Evolutionary conservation across 2,113 vertebrate genomes (phyloP).

Genomic region (Podarcis muralis): DNA sequence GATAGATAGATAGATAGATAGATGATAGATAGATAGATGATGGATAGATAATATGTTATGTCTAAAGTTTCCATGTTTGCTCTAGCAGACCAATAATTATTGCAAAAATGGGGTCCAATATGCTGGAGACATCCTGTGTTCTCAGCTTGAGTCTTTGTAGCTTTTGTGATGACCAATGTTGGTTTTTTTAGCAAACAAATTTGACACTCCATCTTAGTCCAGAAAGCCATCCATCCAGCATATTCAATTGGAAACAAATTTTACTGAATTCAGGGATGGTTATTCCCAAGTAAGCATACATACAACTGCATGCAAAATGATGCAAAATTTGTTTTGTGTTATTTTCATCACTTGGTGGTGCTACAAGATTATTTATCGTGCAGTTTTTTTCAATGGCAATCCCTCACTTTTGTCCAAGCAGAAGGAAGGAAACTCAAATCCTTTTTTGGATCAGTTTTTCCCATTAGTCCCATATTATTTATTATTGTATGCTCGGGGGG

Average conservation of each 20-base stretch:
- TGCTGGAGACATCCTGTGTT: background rate
- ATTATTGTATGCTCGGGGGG: background rate
- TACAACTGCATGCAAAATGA: background rate
- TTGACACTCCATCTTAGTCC: too few relatives aligned
- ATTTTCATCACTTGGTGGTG: background rate
- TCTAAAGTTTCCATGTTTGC: too few relatives aligned
- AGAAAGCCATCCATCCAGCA: background rate
- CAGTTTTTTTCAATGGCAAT: background rate
- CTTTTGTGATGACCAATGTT: too few relatives aligned
- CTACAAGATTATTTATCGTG: slow-evolving; percentile 11
- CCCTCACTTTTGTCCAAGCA: background rate
- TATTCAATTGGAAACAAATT: background rate
- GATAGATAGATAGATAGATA: too few relatives aligned
- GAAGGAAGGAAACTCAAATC: background rate
- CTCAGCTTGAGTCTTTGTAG: background rate
- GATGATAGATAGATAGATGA: too few relatives aligned
- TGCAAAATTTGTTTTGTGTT: background rate
- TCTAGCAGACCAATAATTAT: too few relatives aligned
- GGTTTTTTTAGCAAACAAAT: too few relatives aligned
- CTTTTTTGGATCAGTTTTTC: background rate
- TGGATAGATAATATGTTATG: too few relatives aligned
- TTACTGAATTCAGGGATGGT: too few relatives aligned
- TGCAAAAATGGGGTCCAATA: background rate
- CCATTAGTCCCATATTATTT: background rate
- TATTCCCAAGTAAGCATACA: background rate